phyloP scores from a whole-genome alignment of 1,140 invertebrate species.

The Gonioctena quinquepunctata region DNA sequence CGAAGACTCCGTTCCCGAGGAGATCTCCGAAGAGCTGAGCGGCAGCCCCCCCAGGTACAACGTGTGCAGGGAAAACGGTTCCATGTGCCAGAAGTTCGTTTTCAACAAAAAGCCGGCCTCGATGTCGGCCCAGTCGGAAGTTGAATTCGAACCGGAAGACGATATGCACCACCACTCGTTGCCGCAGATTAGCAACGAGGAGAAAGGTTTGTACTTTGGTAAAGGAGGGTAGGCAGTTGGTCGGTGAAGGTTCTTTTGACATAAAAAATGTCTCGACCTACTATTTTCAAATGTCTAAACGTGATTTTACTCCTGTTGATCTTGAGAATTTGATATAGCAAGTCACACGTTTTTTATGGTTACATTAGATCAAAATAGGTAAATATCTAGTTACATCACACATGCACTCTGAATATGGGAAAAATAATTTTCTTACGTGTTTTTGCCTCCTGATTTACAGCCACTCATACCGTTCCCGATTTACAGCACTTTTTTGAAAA shows the following conservation, averaged over 20 bases:
- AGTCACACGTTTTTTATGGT: too few species aligned
- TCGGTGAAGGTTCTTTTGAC: not conserved
- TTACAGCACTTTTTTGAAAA: too few species aligned
- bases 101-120: conserved; percentile 15
- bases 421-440: too few species aligned
- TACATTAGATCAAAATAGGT: too few species aligned
- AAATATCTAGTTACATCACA: too few species aligned
- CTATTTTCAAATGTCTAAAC: too few species aligned
- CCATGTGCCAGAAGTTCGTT: conserved; percentile 22
- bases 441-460: too few species aligned
- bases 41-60: conserved; percentile 30
- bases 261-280: not conserved
- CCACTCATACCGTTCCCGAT: too few species aligned
- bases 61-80: conserved; percentile 26
- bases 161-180: conserved; percentile 11
- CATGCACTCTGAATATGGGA: too few species aligned
- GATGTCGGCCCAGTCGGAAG: conserved; percentile 2
- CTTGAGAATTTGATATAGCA: too few species aligned
- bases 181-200: conserved; percentile 22
- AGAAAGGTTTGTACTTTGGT: conserved; percentile 9
- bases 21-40: not conserved
- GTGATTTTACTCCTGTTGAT: too few species aligned
- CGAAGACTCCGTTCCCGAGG: conserved; percentile 17
- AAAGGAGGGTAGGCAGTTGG: conserved; percentile 3
- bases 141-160: not conserved